phyloP scores from a whole-genome alignment of 2,113 vertebrate genomes.

The Chiloscyllium plagiosum region DNA sequence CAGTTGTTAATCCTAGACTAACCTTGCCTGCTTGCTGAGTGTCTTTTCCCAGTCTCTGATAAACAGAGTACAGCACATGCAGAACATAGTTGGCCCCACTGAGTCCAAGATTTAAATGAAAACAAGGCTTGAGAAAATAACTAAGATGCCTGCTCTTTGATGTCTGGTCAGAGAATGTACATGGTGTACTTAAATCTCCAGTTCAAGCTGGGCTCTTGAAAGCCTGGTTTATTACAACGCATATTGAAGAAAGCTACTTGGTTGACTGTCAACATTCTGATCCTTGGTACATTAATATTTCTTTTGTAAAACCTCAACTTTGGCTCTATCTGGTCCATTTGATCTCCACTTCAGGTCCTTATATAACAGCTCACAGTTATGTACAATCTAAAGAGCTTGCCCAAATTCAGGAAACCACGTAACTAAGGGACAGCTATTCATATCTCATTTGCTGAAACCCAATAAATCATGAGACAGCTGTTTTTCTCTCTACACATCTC shows the following conservation, averaged over 20 bases:
- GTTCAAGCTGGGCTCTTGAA: not conserved
- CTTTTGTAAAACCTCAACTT: not conserved
- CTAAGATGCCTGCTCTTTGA: not conserved
- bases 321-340: not conserved
- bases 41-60: not conserved
- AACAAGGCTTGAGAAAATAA: not conserved
- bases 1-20: not conserved
- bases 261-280: constrained; percentile 19
- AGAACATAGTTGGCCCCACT: not conserved
- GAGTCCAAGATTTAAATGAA: not conserved
- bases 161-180: not conserved
- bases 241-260: not conserved
- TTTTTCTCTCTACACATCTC: not conserved
- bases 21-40: not conserved
- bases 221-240: not conserved
- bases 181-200: not conserved
- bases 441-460: not conserved
- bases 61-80: not conserved
- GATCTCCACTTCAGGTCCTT: not conserved
- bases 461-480: not conserved
- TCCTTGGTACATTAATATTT: not conserved
- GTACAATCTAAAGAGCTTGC: too few species aligned
- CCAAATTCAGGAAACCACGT: not conserved
- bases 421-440: not conserved
- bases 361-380: not conserved